These are phyloP conservation scores for Cygnus atratus DNA, from an alignment of 2,113 vertebrate species.

Conservation along the genomic window DNA sequence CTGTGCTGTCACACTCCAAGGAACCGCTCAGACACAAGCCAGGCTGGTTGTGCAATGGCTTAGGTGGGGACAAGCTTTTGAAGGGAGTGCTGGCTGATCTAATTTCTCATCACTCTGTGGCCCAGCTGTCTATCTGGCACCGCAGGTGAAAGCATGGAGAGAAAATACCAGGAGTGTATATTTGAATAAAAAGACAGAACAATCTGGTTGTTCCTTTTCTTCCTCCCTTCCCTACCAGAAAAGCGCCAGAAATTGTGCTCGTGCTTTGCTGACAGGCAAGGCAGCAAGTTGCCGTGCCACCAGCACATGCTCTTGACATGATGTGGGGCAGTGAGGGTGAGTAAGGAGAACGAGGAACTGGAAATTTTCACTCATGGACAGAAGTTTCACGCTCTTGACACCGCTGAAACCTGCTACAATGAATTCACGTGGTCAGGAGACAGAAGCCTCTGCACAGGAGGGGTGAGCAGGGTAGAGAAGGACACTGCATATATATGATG, in stretches of 20 bases:
- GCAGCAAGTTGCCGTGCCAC: neutral
- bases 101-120: accelerated
- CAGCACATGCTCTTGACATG: neutral
- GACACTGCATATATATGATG: neutral
- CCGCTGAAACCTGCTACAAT: neutral
- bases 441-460: neutral
- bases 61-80: neutral
- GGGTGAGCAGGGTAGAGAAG: neutral
- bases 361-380: neutral
- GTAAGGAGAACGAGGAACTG: neutral
- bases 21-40: accelerated
- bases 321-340: neutral
- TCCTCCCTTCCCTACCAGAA: neutral
- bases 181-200: neutral
- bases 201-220: neutral
- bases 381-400: neutral
- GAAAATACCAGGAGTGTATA: neutral
- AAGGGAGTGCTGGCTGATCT: neutral
- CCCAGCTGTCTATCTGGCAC: neutral
- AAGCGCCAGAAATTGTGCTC: neutral
- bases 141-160: neutral
- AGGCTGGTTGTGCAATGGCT: neutral
- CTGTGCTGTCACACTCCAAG: accelerated
- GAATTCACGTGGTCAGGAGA: neutral
- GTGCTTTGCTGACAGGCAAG: neutral